Evolutionary conservation across 2,113 vertebrate genomes (phyloP), one percentile per base, ranked within the genome.

Genomic region (Thalassarche chlororhynchos): DNA sequence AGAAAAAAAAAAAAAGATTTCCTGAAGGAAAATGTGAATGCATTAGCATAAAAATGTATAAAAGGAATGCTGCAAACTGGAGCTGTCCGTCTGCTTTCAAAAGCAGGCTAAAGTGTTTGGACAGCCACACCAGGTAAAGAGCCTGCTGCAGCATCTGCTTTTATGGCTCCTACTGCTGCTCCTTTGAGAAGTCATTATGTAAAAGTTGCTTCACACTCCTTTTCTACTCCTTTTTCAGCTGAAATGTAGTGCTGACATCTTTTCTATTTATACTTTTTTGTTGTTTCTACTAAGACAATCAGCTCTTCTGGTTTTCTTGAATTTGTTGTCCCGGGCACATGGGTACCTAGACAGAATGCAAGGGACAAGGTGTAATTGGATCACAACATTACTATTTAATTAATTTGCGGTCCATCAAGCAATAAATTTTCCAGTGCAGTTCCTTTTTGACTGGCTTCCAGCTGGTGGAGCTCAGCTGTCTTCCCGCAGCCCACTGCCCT

Each of bases 401-500:
- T 93, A 92, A 89, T 91, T 89, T 89, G 14, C 36, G 84, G 58
- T 91, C 89, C 77, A 81, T 87, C 86, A 90, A 94, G 84, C 60
- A 94, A 78, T 77, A 66, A 25, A 71, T 87, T 87, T 79, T 78
- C 57, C 74, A 89, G 40, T 40, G n/a, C 26, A 25, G 8, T 93
- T 96, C 47, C 52, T 82, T 84, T 91, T 52, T 91, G 89, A 94
- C 87, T 44, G 38, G 32, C 47, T 96, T 89, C 72, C 84, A 89
- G 72, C 77, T 82, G 87, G 91, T 78, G 19, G 24, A 85, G 36
- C 65, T 87, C 66, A 89, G 76, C 49, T 89, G 81, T 65, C 65
- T 87, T 69, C 77, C 79, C 14, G 1, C 82, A 93, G 71, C 44
- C 66, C 82, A 55, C 32, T 75, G 60, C n/a, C 54, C 55, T 60